These are phyloP conservation scores for Hydroisotoma schaefferi DNA, from an alignment of 2,888 invertebrate species.

Conservation along the genomic window DNA sequence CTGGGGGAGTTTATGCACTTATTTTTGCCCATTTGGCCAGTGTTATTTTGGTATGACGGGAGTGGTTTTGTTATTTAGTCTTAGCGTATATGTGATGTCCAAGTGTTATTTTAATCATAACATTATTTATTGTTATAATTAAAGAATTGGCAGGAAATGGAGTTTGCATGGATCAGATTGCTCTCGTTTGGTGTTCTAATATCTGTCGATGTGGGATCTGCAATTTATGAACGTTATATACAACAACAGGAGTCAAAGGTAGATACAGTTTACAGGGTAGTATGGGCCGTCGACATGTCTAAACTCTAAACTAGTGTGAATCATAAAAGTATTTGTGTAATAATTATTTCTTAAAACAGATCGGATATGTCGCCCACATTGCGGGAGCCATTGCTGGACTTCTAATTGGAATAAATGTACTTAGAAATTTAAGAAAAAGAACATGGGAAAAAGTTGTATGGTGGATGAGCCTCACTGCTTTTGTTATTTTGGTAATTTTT, in stretches of 20 bases:
- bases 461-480: conserved; percentile 74
- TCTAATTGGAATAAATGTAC: conserved; percentile 66
- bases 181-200: conserved; percentile 76
- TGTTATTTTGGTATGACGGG: conserved; percentile 10
- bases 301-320: no score
- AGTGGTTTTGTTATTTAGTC: background rate
- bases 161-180: conserved; percentile 76
- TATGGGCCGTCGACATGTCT: no score
- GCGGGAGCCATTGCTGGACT: conserved; percentile 85
- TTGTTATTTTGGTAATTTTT: conserved; percentile 66
- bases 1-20: conserved; percentile 88
- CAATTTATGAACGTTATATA: conserved; percentile 82
- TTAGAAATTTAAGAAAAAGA: conserved; percentile 73
- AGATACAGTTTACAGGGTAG: no score
- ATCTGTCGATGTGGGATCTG: conserved; percentile 78
- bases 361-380: conserved; percentile 91
- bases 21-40: conserved; percentile 54
- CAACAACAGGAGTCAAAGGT: conserved; percentile 62
- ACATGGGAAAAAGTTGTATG: conserved; percentile 76
- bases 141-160: conserved; percentile 94
- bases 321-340: background rate
- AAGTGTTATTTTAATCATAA: conserved; percentile 58
- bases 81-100: conserved; percentile 51
- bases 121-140: conserved; percentile 53
- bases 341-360: conserved; percentile 54